Evolutionary conservation across 2,113 vertebrate genomes (phyloP), one percentile per base, ranked within the genome.

Genomic region (Mionectes macconnelli): DNA sequence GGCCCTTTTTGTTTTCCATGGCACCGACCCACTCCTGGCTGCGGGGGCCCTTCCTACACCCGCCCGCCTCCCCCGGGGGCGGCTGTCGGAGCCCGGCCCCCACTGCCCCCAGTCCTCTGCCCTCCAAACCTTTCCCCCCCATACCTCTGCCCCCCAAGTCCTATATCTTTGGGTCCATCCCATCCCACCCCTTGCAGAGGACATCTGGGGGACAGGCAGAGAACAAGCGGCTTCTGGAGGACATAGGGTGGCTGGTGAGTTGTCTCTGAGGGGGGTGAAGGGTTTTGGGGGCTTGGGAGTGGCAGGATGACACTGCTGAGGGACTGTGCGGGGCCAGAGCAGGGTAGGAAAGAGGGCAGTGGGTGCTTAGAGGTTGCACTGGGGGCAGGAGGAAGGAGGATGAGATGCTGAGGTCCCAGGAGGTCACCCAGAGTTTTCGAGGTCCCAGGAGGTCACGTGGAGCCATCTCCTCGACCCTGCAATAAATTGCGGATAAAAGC

Each of bases 1-100:
- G 80, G 87, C 69, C 69, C 12, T 37, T 63, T 85, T 89, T 93
- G 91, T 93, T 93, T 93, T 90, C 63, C 69, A 85, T 90, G 91
- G 91, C 87, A 93, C 91, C 56, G 87, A 89, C 87, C 91, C 87
- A 85, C 87, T 84, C 49, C 80, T 40, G 64, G n/a, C 77, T 45
- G 50, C 44, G 35, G 59, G 84, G 56, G 76, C 70, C 77, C 64
- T 35, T 76, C 64, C 84, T 64, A 31, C 59, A 6, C 68, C 55
- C 18, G 10, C 73, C 45, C 18, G 25, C 67, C 66, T 23, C 40
- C 82, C 67, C 24, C 52, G 27, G 83, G 67, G 59, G 64, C 40
- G 45, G 53, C 45, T 69, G 63, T 31, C 10, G 39, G 33, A 53
- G 53, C 28, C 69, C 28, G 18, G 15, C 39, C 75, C n/a, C 28